phyloP scores from a whole-genome alignment of 1,140 invertebrate genomes.

The Bombus difficillimus region DNA sequence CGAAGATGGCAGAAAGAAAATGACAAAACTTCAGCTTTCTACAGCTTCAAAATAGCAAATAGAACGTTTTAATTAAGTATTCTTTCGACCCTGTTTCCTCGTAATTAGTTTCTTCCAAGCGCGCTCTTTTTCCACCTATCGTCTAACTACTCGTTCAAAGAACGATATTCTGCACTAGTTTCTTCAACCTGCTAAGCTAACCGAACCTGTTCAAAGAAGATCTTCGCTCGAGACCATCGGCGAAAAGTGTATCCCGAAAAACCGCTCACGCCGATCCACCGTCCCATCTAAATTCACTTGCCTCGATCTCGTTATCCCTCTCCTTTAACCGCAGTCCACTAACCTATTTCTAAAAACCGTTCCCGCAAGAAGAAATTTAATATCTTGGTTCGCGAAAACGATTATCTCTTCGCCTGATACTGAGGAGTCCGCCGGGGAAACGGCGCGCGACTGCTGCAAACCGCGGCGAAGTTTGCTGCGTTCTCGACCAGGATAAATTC shows the following conservation, averaged over 20 bases:
- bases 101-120: background rate
- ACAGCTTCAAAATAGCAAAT: background rate
- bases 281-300: background rate
- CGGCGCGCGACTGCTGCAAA: background rate
- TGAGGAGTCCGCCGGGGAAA: background rate
- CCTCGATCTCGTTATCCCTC: background rate
- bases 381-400: slow-evolving; percentile 11
- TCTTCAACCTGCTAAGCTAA: too few species aligned
- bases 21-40: too few species aligned
- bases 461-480: background rate
- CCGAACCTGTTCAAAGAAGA: too few species aligned
- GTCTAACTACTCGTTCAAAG: background rate
- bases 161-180: too few species aligned
- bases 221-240: too few species aligned
- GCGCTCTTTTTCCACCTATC: background rate
- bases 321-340: background rate
- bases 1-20: too few species aligned
- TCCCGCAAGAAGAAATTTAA: slow-evolving; percentile 18
- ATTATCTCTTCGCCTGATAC: slow-evolving; percentile 8
- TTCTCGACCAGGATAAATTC: background rate
- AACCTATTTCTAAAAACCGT: background rate
- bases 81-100: background rate
- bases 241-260: too few species aligned
- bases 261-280: too few species aligned
- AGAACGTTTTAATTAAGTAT: background rate